A percentile compares a stretch with the other conserved stretches of the same genome.
These are phyloP conservation scores for Eciton burchellii DNA, from an alignment of 1,140 invertebrate genomes.

Conservation along the genomic window DNA sequence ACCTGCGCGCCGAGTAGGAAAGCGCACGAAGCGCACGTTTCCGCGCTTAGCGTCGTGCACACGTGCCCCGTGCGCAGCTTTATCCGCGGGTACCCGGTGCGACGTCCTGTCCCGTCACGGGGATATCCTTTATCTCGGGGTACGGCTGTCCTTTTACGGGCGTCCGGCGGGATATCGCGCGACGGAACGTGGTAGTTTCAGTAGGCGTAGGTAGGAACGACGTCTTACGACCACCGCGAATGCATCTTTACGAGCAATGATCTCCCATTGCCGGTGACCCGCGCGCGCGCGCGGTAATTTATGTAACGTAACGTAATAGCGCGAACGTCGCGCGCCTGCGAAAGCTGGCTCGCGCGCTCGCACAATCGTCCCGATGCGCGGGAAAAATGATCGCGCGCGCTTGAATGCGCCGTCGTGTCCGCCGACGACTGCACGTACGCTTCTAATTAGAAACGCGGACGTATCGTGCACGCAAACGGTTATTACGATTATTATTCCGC, in stretches of 20 bases:
- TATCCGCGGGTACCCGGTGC: not conserved
- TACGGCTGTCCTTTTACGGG: slow-evolving; percentile 63
- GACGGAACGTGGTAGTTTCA: no score
- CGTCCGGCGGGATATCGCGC: slow-evolving; percentile 40
- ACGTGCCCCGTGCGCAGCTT: slow-evolving; percentile 12
- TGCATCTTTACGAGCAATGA: slow-evolving; percentile 52
- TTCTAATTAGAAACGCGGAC: slow-evolving; percentile 30
- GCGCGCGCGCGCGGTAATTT: slow-evolving; percentile 37
- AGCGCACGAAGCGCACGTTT: slow-evolving; percentile 55
- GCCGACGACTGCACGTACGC: not conserved
- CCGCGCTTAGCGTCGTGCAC: slow-evolving; percentile 41
- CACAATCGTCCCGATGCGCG: not conserved
- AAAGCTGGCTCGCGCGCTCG: not conserved
- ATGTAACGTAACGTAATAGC: slow-evolving; percentile 48
- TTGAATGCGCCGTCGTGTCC: slow-evolving; percentile 12
- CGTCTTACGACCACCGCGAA: slow-evolving; percentile 35
- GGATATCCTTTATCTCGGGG: slow-evolving; percentile 65
- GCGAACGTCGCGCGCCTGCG: not conserved
- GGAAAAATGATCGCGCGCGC: not conserved
- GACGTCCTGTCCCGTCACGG: slow-evolving; percentile 17
- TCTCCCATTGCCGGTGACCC: slow-evolving; percentile 35
- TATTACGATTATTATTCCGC: slow-evolving; percentile 12
- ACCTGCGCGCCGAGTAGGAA: slow-evolving; percentile 53
- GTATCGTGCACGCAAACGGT: not conserved
- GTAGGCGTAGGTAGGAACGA: slow-evolving; percentile 56